A percentile compares a stretch with the other conserved stretches of the same genome.
Evolutionary conservation across 1,140 invertebrate genomes (phyloP).

Genomic region (Zaprionus camerounensis): DNA sequence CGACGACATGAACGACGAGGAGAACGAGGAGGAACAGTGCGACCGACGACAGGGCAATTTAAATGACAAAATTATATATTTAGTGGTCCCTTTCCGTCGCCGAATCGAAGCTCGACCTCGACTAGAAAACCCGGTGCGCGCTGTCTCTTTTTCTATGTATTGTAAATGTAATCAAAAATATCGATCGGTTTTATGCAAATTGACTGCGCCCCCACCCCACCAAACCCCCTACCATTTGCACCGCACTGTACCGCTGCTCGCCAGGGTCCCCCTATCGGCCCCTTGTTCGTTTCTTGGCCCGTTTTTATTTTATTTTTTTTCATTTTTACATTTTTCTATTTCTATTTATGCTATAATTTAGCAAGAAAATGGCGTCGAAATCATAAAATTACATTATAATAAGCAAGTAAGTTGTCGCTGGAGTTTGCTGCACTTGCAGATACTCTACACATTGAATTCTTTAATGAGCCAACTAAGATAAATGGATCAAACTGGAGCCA

Average conservation of each 20-base stretch:
- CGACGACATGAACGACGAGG: not conserved
- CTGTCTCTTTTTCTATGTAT: conserved; percentile 68
- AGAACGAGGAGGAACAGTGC: conserved; percentile 1
- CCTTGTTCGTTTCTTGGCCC: conserved; percentile 37
- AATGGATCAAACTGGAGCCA: not conserved
- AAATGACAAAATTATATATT: conserved; percentile 83
- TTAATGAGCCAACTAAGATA: no score
- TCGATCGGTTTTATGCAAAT: conserved; percentile 84
- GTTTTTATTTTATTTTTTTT: conserved; percentile 48
- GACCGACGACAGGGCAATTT: conserved; percentile 64
- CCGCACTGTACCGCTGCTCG: not conserved
- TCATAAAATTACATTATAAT: conserved; percentile 82
- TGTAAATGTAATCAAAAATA: conserved; percentile 83
- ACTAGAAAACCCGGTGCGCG: conserved; percentile 53
- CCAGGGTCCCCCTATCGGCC: not conserved
- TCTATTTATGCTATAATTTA: conserved; percentile 81
- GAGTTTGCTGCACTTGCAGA: not conserved
- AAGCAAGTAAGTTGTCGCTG: conserved; percentile 45
- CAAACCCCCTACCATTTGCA: conserved; percentile 17
- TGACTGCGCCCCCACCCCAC: conserved; percentile 65
- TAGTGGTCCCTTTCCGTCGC: conserved; percentile 49
- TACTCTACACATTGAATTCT: conserved; percentile 18
- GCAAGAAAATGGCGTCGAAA: conserved; percentile 80
- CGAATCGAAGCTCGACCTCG: conserved; percentile 50
- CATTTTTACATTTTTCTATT: conserved; percentile 57